These are phyloP conservation scores for Drosophila meridiana DNA, from an alignment of 2,888 invertebrate species.

Conservation along the genomic window DNA sequence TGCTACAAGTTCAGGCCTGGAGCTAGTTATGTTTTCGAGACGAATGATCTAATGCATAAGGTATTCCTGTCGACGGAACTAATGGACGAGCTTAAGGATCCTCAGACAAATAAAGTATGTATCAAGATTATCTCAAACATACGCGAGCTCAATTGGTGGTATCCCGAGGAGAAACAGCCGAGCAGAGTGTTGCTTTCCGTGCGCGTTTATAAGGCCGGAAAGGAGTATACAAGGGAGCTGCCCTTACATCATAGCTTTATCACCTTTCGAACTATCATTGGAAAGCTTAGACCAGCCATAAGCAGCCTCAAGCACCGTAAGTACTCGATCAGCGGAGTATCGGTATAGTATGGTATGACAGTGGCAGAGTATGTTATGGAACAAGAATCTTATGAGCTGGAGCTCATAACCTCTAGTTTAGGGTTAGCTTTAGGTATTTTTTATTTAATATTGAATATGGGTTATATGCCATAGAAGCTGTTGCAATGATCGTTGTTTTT, in stretches of 20 bases:
- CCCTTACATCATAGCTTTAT: not conserved
- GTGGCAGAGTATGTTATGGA: too few species aligned
- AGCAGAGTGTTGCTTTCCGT: conserved; percentile 50
- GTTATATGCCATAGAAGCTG: too few species aligned
- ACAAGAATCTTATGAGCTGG: too few species aligned
- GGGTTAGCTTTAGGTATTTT: too few species aligned
- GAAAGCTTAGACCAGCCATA: conserved; percentile 29
- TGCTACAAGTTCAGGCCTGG: conserved; percentile 16
- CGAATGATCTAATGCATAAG: conserved; percentile 45
- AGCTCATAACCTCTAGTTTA: too few species aligned
- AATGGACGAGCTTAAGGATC: conserved; percentile 32
- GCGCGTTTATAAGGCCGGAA: not conserved
- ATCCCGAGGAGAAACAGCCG: conserved; percentile 59
- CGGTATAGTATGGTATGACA: not conserved
- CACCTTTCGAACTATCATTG: conserved; percentile 9
- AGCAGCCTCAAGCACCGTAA: not conserved
- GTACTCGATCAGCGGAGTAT: not conserved
- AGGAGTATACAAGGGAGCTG: conserved; percentile 14
- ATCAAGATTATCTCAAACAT: conserved; percentile 45
- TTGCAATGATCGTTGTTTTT: too few species aligned
- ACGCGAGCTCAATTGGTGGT: conserved; percentile 64
- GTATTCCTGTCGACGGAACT: conserved; percentile 35
- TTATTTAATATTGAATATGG: too few species aligned
- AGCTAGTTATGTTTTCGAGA: not conserved
- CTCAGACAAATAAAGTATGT: conserved; percentile 12